Conservation (phyloP, 2,888 invertebrate genomes). For the Sycophila texana region DNA sequence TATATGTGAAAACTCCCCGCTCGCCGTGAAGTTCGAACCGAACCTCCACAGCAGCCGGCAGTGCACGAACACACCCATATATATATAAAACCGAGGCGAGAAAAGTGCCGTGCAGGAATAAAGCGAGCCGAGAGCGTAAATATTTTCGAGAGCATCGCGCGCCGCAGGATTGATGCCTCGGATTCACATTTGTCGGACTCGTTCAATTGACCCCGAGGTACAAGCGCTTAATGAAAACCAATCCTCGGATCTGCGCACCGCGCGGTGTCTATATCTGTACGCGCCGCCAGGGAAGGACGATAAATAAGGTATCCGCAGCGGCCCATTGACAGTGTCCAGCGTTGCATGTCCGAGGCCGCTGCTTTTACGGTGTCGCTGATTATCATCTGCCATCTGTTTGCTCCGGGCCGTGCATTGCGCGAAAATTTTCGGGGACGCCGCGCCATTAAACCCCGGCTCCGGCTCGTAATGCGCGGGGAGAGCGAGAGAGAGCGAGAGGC, state of each 20-base stretch:
- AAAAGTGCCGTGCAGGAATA: constrained; percentile 5
- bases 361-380: constrained; percentile 53
- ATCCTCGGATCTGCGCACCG: background rate
- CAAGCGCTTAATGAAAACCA: constrained; percentile 45
- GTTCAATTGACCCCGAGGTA: constrained; percentile 42
- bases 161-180: background rate
- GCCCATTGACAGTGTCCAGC: constrained; percentile 13
- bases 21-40: background rate
- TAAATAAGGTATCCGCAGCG: constrained; percentile 47
- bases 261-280: background rate
- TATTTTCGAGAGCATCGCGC: constrained; percentile 28
- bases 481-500: background rate
- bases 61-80: no score
- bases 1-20: constrained; percentile 30
- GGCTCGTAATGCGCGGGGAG: constrained; percentile 10
- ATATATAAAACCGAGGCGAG: background rate
- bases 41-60: no score
- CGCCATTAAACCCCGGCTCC: constrained; percentile 38
- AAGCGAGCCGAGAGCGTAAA: constrained; percentile 24
- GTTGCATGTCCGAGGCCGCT: constrained; percentile 9
- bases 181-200: constrained; percentile 32
- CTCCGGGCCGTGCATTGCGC: constrained; percentile 25
- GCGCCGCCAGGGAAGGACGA: background rate
- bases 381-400: constrained; percentile 55
- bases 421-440: constrained; percentile 40